These are phyloP conservation scores for Epinephelus malabaricus DNA, from an alignment of 2,797 vertebrate genomes.

Conservation along the genomic window DNA sequence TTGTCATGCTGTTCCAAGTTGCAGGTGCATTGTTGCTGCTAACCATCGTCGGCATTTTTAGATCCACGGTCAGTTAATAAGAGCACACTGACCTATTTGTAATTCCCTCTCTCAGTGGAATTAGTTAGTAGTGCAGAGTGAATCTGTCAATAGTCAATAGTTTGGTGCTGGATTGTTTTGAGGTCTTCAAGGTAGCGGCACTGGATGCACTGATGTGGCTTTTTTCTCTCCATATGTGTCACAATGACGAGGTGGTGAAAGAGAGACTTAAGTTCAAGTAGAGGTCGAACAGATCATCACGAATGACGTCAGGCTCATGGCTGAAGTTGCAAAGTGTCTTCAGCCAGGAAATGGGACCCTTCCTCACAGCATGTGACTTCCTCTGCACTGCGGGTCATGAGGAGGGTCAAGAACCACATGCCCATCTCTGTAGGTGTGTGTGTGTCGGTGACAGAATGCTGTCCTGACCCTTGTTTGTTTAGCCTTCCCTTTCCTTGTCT, in stretches of 20 bases:
- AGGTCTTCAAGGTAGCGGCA: neutral
- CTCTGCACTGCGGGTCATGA: constrained; percentile 14
- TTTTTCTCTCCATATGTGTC: neutral
- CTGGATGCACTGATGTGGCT: neutral
- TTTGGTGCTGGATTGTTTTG: neutral
- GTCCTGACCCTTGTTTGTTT: constrained; percentile 16
- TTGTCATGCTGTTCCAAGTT: neutral
- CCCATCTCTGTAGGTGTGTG: neutral
- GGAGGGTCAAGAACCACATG: constrained; percentile 29
- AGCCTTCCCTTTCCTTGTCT: constrained; percentile 24
- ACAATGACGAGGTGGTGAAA: neutral
- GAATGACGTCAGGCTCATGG: constrained; percentile 7
- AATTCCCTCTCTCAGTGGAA: constrained; percentile 25
- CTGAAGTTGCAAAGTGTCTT: constrained; percentile 49
- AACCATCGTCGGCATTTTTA: constrained; percentile 44
- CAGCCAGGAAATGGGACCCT: constrained; percentile 60
- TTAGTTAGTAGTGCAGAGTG: constrained; percentile 12
- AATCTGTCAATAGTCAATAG: too few relatives aligned
- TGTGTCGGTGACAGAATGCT: neutral
- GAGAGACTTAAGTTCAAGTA: neutral
- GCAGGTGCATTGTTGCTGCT: constrained; percentile 4
- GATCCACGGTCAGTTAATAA: constrained; percentile 33
- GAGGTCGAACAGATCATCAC: neutral
- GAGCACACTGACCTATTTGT: constrained; percentile 52
- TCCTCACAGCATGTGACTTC: constrained; percentile 53